Conservation (phyloP, 2,797 vertebrate species). For the Typhlichthys subterraneus region DNA sequence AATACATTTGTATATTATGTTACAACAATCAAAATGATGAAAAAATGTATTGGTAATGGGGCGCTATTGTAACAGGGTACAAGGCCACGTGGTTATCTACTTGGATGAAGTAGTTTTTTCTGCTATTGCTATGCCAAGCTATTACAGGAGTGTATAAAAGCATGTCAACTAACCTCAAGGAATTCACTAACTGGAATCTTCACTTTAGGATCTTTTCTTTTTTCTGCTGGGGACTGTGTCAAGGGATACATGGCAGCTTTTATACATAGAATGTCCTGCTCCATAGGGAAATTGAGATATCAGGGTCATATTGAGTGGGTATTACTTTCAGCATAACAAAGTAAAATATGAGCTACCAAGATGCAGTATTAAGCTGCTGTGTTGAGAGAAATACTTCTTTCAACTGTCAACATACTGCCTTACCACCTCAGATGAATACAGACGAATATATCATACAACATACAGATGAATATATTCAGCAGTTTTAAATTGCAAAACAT, state of each 20-base stretch:
- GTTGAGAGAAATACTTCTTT: too few relatives aligned
- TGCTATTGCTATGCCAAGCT: slow-evolving; percentile 42
- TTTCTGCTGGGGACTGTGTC: slow-evolving; percentile 43
- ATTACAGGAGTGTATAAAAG: slow-evolving; percentile 42
- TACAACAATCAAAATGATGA: neutral
- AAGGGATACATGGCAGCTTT: slow-evolving; percentile 66
- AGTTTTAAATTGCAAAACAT: too few relatives aligned
- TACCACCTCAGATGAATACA: too few relatives aligned
- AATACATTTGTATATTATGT: neutral
- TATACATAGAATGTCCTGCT: slow-evolving; percentile 63
- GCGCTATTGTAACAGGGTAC: too few relatives aligned
- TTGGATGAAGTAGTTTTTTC: slow-evolving; percentile 17
- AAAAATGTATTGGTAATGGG: too few relatives aligned
- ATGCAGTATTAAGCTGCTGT: too few relatives aligned
- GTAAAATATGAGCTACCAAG: too few relatives aligned
- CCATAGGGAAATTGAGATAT: slow-evolving; percentile 18
- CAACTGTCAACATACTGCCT: too few relatives aligned
- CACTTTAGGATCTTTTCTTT: slow-evolving; percentile 38
- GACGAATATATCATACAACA: too few relatives aligned
- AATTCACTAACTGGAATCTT: slow-evolving; percentile 63
- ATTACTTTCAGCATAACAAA: too few relatives aligned
- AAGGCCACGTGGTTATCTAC: slow-evolving; percentile 17
- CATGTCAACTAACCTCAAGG: slow-evolving; percentile 50
- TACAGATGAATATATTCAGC: too few relatives aligned
- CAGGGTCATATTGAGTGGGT: too few relatives aligned